Conservation (phyloP, 2,888 invertebrate species). For the Eueremaeus valkanovi region DNA sequence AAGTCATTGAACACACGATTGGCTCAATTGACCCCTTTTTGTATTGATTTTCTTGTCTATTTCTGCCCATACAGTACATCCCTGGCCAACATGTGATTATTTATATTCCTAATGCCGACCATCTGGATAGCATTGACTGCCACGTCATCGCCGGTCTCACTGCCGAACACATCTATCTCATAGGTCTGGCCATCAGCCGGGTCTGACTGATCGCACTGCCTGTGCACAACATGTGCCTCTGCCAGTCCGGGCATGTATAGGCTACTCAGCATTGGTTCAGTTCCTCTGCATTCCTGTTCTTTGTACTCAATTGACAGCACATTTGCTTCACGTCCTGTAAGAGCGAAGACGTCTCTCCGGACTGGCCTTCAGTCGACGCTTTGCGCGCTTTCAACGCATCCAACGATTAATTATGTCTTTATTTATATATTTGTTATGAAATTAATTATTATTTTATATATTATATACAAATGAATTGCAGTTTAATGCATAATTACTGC, state of each 20-base stretch:
- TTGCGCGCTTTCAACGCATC: neutral
- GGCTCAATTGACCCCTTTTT: too few species aligned
- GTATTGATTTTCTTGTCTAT: too few species aligned
- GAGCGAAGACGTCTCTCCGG: conserved; percentile 7
- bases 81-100: conserved; percentile 76
- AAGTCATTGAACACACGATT: too few species aligned
- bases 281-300: conserved; percentile 24
- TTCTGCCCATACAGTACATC: too few species aligned
- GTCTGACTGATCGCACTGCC: conserved; percentile 51
- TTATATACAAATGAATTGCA: too few species aligned
- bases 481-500: too few species aligned
- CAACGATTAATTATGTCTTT: too few species aligned
- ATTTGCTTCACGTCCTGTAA: conserved; percentile 33
- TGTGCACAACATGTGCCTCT: conserved; percentile 76
- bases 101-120: conserved; percentile 76
- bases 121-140: conserved; percentile 63
- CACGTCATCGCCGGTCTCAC: conserved; percentile 28
- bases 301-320: neutral
- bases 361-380: neutral
- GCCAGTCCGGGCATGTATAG: conserved; percentile 60
- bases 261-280: conserved; percentile 34
- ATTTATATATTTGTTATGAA: too few species aligned
- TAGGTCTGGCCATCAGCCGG: conserved; percentile 48
- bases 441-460: too few species aligned
- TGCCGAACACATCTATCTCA: conserved; percentile 47